Percentiles rank a stretch among this genome's conserved stretches.
phyloP scores from a whole-genome alignment of 2,113 vertebrate species.

The Eublepharis macularius region DNA sequence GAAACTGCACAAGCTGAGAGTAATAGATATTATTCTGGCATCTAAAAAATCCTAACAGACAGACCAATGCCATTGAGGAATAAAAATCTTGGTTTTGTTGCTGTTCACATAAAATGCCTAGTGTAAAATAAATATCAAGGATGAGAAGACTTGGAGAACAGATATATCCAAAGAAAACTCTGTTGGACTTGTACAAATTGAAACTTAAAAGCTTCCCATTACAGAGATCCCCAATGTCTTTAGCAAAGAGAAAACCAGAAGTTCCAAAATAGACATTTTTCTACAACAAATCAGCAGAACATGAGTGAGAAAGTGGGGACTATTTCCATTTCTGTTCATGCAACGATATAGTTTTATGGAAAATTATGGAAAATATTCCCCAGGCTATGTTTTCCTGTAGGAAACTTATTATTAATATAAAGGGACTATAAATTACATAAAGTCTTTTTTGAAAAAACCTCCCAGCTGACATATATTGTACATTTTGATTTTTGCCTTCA shows the following conservation, averaged over 20 bases:
- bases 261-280: conserved; percentile 42
- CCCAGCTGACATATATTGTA: not conserved
- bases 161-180: conserved; percentile 38
- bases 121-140: conserved; percentile 32
- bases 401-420: conserved; percentile 33
- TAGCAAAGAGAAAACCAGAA: conserved; percentile 46
- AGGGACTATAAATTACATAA: not conserved
- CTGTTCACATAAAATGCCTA: conserved; percentile 28
- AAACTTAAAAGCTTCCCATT: conserved; percentile 37
- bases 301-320: conserved; percentile 15
- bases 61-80: conserved; percentile 17
- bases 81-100: conserved; percentile 62
- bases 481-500: not conserved
- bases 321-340: conserved; percentile 29
- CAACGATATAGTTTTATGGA: not conserved
- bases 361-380: not conserved
- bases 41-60: conserved; percentile 43
- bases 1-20: conserved; percentile 5
- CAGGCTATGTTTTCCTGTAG: conserved; percentile 28
- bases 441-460: not conserved
- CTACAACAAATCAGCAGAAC: conserved; percentile 21
- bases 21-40: conserved; percentile 39
- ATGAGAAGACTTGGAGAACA: conserved; percentile 32
- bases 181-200: conserved; percentile 37
- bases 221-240: conserved; percentile 10